Evolutionary conservation across 2,888 invertebrate species (phyloP), one percentile per base, ranked within the genome.

Genomic region (Mimas tiliae): DNA sequence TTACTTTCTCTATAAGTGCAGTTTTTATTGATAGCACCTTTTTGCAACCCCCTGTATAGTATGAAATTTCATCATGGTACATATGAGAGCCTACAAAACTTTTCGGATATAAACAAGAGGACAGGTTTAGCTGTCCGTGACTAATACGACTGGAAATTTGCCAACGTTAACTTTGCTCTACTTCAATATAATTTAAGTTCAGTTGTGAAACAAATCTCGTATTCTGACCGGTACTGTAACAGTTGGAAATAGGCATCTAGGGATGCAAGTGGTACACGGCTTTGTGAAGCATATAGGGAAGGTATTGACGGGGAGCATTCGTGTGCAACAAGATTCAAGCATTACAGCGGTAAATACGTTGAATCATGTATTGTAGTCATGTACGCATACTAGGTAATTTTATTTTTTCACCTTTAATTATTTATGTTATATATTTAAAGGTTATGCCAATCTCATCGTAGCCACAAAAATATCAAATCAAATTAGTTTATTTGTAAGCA

Each of bases 151-250:
- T 89, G 89, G 89, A 87, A 79, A 73, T 73, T 68, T 72, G 88
- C 90, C 90, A 89, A 87, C 85, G 86, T 80, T 86, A 89, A 87
- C 86, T 86, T 78, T 71, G 77, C 80, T 78, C 79, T 86, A 86
- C 85, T 86, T 76, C 89, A 87, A 89, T 88, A 89, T 88, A 81
- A 90, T 90, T 90, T 84, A 82, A 85, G 85, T 85, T 84, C 83
- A 83, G 85, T 85, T 84, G 81, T 76, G 78, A 86, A 89, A 89
- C 89, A 88, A 88, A 87, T 84, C 83, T 78, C 74, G 74, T 74
- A 76, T 78, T 78, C 76, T 19, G 42, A 38, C 55, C 38, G 16
- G 19, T 19, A 38, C 8, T 12, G 58, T 58, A 42, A 58, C 19
- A 19, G 58, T 42, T 58, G 58, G 42, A 38, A 58, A 58, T 58